Base-by-base conservation (phyloP, 2,113 vertebrate species). In the Tringa solitaria region DNA sequence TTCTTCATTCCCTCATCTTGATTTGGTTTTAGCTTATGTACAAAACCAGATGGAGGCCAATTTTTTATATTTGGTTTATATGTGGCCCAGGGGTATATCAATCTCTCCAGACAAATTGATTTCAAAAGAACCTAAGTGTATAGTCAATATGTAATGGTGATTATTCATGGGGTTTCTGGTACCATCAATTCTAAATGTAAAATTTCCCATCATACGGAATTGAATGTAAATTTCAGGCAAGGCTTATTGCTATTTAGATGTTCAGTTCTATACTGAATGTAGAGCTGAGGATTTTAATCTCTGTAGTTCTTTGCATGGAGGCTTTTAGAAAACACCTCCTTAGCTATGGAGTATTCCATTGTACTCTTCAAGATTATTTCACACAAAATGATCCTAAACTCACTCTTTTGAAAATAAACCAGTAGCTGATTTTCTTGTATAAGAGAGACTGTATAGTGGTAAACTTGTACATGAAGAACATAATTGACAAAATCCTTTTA, bases 51-150 rank as follows among this genome's bases (percentile, higher is more conserved):
- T 51, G 24, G 37, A 77, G 22, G 17, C 11, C 33, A 75, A 15
- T 82, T 69, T 83, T 93, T 84, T 64, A 60, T 50, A 72, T 90
- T 90, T 17, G 10, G 39, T 83, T 93, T 91, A 82, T 82, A 79
- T 51, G 41, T 76, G 85, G 53, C 74, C 69, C 61, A 81, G 9
- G 77, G n/a, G 13, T 72, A 75, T 84, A 86, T 91, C 56, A 89
- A 37, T 89, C 68, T 81, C 48, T 59, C 33, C 56, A 72, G 37
- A 83, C 5, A 93, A 93, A 90, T 46, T 94, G 81, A 84, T 87
- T 90, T 95, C 65, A 87, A 78, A 88, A 94, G 65, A 84, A 91
- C 27, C 21, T 84, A 95, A 94, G 51, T 84, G 68, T 83, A 89
- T 80, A 89, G 86, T 95, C 91, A 84, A 90, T 86, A 95, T 39